Base-by-base conservation (phyloP, 2,113 vertebrate species). In the Gallinago jamesoni region DNA sequence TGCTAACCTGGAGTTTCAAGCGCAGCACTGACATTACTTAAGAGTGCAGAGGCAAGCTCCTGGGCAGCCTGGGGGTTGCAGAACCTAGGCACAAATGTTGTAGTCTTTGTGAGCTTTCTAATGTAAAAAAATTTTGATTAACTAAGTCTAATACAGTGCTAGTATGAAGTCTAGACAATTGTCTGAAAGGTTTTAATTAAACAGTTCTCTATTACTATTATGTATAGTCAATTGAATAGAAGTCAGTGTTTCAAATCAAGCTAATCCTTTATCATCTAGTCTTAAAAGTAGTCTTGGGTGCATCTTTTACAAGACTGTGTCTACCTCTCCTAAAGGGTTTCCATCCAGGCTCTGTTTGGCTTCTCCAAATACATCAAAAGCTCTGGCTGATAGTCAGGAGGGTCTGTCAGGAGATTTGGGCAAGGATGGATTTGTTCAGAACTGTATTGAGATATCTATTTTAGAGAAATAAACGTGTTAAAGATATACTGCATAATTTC, bases 11-110 rank as follows among this genome's bases (percentile, higher is more conserved):
- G 39, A 18, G 7, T 55, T 62, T 47, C 25, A 43, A 59, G 67
- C 2, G 0, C 7, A 5, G 13, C 19, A 5, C 2, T 72, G 23
- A 31, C 3, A 4, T 33, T 28, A 16, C 11, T 45, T 17, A n/a
- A 43, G 43, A 30, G 9, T 1, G 0, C 25, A 24, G 30, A 37
- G 15, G 4, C 19, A 3, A 7, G 43, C 31, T 63, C 9, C 45
- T 53, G 45, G 24, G 28, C 14, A 13, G 50, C 28, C 33, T n/a
- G 50, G 53, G 33, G 24, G 28, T 8, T 47, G 17, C 25, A 35
- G 50, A 57, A 21, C 66, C 59, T 33, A 9, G 20, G 31, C 22
- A 6, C 35, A 1, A 18, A 37, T 22, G 30, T 22, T 62, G 39
- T 43, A 63, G 60, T 13, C 23, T 55, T 72, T 50, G 24, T 68